Evolutionary conservation across 2,113 vertebrate species (phyloP).

Genomic region (Lophura nycthemera): DNA sequence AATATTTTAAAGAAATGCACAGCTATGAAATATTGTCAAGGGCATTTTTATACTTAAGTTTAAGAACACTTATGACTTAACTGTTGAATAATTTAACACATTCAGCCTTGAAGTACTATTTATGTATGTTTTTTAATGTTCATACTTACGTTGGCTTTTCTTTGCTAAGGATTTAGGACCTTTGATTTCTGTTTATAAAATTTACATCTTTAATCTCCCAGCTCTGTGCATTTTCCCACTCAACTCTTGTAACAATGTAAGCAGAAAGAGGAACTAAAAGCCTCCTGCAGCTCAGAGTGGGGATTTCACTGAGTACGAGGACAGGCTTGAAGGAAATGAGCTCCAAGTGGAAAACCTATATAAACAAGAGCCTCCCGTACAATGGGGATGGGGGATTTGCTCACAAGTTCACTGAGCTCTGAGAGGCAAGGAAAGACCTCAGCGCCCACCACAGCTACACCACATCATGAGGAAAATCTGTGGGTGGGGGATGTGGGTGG

Average conservation of each 20-base stretch:
- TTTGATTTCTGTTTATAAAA: conserved; percentile 87
- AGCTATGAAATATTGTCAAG: conserved; percentile 88
- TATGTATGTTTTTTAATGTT: conserved; percentile 87
- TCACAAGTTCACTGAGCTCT: conserved; percentile 2
- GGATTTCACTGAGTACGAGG: conserved; percentile 51
- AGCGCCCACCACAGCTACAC: too few species aligned
- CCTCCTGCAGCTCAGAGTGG: not conserved
- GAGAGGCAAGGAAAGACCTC: not conserved
- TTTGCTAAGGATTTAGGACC: conserved; percentile 83
- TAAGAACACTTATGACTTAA: conserved; percentile 87
- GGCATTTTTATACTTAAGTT: conserved; percentile 90
- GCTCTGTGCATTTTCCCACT: conserved; percentile 75
- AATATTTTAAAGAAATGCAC: conserved; percentile 88
- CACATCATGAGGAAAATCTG: not conserved
- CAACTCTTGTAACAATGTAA: conserved; percentile 70
- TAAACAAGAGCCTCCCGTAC: conserved; percentile 53
- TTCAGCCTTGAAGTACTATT: conserved; percentile 87
- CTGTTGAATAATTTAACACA: conserved; percentile 86
- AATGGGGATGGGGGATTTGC: conserved; percentile 10
- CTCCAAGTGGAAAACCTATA: conserved; percentile 32
- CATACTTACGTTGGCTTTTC: conserved; percentile 84
- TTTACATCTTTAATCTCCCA: conserved; percentile 86
- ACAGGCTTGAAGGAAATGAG: conserved; percentile 53
- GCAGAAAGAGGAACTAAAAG: conserved; percentile 19
- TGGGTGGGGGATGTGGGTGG: not conserved